A percentile compares a stretch with the other conserved stretches of the same genome.
Evolutionary conservation across 2,797 vertebrate genomes (phyloP).

Genomic region (Phoxinus dragarum): DNA sequence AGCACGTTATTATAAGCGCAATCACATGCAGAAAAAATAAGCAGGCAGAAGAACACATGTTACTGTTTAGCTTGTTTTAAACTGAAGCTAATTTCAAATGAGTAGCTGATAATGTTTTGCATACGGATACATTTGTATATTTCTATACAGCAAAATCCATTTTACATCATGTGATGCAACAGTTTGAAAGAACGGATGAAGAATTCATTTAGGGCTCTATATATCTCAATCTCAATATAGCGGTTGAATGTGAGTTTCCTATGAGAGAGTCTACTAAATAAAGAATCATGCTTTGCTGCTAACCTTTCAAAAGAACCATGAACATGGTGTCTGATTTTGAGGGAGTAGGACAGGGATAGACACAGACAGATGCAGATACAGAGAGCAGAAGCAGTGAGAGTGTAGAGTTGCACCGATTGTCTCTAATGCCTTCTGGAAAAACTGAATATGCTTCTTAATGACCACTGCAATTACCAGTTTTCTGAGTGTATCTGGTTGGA

Average conservation of each 20-base stretch:
- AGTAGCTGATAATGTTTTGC: not conserved
- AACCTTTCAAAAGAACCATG: constrained; percentile 74
- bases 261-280: constrained; percentile 75
- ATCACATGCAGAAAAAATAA: not conserved
- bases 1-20: no score
- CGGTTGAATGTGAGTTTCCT: constrained; percentile 63
- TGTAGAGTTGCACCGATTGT: constrained; percentile 41
- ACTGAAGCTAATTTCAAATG: not conserved
- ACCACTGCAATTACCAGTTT: constrained; percentile 37
- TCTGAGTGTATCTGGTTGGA: constrained; percentile 14
- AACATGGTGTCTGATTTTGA: constrained; percentile 76
- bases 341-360: constrained; percentile 33
- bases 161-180: constrained; percentile 77
- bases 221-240: constrained; percentile 66
- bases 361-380: constrained; percentile 40
- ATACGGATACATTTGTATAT: not conserved
- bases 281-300: constrained; percentile 76
- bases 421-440: constrained; percentile 36
- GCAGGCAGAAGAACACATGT: not conserved
- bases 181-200: constrained; percentile 69
- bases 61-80: not conserved
- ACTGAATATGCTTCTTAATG: constrained; percentile 13
- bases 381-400: constrained; percentile 17
- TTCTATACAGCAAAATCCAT: not conserved
- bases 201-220: constrained; percentile 56